phyloP scores from a whole-genome alignment of 2,113 vertebrate species.

The Ia io region DNA sequence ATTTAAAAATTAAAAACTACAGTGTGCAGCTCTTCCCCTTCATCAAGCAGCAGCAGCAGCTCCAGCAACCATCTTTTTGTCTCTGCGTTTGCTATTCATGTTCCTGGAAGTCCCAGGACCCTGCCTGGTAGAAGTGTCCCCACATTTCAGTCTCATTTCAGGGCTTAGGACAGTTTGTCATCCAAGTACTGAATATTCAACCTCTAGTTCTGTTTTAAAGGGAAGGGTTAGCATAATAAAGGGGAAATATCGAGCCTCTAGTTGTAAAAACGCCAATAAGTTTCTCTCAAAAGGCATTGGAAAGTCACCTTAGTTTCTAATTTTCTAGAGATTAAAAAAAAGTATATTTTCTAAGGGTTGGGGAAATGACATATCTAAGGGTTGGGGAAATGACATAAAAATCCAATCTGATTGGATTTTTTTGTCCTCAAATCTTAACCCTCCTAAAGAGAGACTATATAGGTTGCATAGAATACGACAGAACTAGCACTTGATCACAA shows the following conservation, averaged over 20 bases:
- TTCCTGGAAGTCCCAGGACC: background rate
- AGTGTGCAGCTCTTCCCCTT: background rate
- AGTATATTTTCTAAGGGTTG: background rate
- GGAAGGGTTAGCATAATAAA: background rate
- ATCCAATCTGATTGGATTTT: background rate
- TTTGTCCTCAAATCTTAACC: background rate
- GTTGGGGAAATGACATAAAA: background rate
- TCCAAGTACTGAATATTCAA: background rate
- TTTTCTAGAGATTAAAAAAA: background rate
- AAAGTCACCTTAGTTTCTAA: background rate
- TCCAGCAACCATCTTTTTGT: background rate
- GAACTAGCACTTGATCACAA: background rate
- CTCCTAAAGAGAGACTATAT: background rate
- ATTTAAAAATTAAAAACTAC: background rate
- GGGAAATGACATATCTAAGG: background rate
- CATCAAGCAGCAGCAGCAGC: background rate
- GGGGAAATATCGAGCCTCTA: background rate
- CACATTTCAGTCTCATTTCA: background rate
- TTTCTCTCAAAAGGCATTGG: slow-evolving; percentile 12
- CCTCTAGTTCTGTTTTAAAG: slow-evolving; percentile 6
- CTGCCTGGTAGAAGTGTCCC: background rate
- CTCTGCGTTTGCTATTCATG: background rate
- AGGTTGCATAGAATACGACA: background rate
- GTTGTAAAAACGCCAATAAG: background rate
- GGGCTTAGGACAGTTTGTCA: background rate